Percentiles rank a stretch among this genome's conserved stretches.
phyloP scores from a whole-genome alignment of 2,888 invertebrate species.

The Tiliacea aurago region DNA sequence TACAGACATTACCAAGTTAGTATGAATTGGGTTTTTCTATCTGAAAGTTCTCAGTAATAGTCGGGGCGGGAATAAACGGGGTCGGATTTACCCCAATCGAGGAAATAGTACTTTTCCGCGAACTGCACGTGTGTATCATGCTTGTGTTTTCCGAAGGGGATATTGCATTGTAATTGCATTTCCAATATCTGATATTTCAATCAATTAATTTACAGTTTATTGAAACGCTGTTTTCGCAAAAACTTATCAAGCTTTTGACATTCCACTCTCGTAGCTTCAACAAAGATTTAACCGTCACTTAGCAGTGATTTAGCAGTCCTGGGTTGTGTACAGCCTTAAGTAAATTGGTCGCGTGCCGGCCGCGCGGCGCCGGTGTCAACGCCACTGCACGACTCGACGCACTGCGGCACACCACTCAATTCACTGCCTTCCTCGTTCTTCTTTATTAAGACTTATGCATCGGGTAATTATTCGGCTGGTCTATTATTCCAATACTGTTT shows the following conservation, averaged over 20 bases:
- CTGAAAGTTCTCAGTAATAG: constrained; percentile 26
- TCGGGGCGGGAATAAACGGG: background rate
- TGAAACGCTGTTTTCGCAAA: constrained; percentile 29
- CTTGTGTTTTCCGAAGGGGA: constrained; percentile 24
- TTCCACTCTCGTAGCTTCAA: constrained; percentile 17
- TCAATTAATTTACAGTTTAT: constrained; percentile 23
- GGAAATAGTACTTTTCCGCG: constrained; percentile 24
- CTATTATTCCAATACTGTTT: constrained; percentile 51
- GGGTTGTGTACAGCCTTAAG: constrained; percentile 72
- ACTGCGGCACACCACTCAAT: constrained; percentile 81
- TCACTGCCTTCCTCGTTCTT: constrained; percentile 65
- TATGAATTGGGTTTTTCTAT: constrained; percentile 20
- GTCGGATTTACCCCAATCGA: constrained; percentile 35
- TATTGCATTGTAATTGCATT: constrained; percentile 33
- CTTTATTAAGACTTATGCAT: constrained; percentile 68
- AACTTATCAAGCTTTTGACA: constrained; percentile 24
- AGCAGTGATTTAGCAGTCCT: constrained; percentile 63
- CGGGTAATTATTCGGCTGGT: constrained; percentile 57
- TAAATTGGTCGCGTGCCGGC: constrained; percentile 86
- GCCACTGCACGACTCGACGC: constrained; percentile 81
- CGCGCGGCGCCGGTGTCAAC: constrained; percentile 83
- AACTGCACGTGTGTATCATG: constrained; percentile 39
- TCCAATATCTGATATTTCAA: constrained; percentile 18
- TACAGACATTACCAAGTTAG: background rate
- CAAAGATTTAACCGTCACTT: constrained; percentile 61